Percentiles rank a stretch among this genome's conserved stretches.
phyloP scores from a whole-genome alignment of 2,797 vertebrate genomes.

The Lutjanus argentimaculatus region DNA sequence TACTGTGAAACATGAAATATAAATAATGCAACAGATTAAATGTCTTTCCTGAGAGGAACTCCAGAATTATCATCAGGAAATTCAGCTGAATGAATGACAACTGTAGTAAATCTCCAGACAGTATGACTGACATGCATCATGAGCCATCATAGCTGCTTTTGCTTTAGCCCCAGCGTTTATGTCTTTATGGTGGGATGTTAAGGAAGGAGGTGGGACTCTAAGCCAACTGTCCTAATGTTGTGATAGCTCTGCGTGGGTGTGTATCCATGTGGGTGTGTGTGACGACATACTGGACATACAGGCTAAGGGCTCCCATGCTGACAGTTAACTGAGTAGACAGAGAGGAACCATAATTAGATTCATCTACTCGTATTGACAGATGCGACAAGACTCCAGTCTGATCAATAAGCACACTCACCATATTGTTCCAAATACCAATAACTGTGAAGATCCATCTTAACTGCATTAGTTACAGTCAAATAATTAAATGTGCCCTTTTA shows the following conservation, averaged over 20 bases:
- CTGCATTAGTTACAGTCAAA: conserved; percentile 79
- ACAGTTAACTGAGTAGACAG: conserved; percentile 80
- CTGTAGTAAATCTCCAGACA: neutral
- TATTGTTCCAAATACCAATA: conserved; percentile 84
- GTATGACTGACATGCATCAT: conserved; percentile 4
- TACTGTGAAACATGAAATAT: neutral
- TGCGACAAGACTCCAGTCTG: conserved; percentile 66
- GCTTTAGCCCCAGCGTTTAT: conserved; percentile 43
- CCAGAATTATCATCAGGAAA: neutral
- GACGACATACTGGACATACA: conserved; percentile 45
- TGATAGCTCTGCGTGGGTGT: conserved; percentile 48
- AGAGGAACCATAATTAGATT: conserved; percentile 85
- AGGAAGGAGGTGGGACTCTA: conserved; percentile 75
- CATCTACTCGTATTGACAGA: conserved; percentile 83
- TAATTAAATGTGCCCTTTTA: conserved; percentile 75
- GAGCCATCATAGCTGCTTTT: conserved; percentile 21
- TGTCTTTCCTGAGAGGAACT: neutral
- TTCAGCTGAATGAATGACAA: neutral
- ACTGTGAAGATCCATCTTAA: conserved; percentile 73
- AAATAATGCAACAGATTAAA: neutral
- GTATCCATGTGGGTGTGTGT: conserved; percentile 39
- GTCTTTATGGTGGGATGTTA: conserved; percentile 64
- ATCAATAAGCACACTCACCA: conserved; percentile 82
- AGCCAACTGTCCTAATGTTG: conserved; percentile 72
- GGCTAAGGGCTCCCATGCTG: conserved; percentile 82